Conservation (phyloP, 2,797 vertebrate genomes). For the Sphenopsis melanotis region DNA sequence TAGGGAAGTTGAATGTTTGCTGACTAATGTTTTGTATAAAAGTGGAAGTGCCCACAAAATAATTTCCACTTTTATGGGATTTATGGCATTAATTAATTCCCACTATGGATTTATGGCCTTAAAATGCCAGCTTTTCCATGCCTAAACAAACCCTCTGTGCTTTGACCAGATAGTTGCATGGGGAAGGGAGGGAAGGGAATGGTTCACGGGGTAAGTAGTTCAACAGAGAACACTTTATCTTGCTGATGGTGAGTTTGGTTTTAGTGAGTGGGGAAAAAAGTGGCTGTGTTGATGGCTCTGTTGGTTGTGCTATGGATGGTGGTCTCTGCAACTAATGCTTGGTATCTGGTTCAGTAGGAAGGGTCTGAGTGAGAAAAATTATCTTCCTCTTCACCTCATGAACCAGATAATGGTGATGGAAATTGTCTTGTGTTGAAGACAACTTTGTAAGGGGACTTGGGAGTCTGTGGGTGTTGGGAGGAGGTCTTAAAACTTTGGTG, state of each 20-base stretch:
- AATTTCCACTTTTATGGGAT: neutral
- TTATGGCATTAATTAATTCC: neutral
- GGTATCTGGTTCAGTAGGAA: neutral
- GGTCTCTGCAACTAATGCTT: neutral
- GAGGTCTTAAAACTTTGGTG: neutral
- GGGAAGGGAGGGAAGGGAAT: neutral
- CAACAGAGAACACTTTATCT: neutral
- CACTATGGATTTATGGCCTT: neutral
- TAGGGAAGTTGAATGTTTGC: neutral
- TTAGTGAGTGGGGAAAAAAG: neutral
- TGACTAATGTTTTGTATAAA: constrained; percentile 6
- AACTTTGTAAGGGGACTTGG: neutral
- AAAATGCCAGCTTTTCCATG: neutral
- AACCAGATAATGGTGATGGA: neutral
- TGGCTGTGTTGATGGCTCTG: neutral
- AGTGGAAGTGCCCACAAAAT: neutral
- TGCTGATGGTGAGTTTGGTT: neutral
- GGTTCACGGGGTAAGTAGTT: neutral
- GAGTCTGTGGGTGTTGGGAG: neutral
- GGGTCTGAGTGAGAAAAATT: neutral
- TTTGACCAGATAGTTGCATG: neutral
- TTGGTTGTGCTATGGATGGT: neutral
- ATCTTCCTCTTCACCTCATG: neutral
- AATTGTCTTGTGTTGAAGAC: neutral
- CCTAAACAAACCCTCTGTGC: neutral